Evolutionary conservation across 1,140 invertebrate genomes (phyloP).

Genomic region (Drosophila repleta): DNA sequence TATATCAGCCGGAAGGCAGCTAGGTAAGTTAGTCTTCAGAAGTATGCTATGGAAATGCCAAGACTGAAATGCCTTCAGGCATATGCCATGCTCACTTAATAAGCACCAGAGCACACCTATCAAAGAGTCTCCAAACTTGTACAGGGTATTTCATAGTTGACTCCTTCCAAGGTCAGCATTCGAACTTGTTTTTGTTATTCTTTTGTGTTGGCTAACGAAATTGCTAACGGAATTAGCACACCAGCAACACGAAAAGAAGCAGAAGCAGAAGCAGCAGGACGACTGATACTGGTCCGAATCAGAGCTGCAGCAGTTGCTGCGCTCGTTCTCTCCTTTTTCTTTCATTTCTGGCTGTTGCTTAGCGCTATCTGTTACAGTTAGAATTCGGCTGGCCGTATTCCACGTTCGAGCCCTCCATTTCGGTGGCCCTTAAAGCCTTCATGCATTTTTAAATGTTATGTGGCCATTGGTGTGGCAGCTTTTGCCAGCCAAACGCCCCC

Average conservation of each 20-base stretch:
- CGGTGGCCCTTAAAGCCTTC: conserved; percentile 57
- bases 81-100: no score
- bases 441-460: conserved; percentile 80
- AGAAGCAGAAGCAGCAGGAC: conserved; percentile 3
- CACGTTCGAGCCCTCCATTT: conserved; percentile 11
- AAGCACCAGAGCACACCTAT: no score
- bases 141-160: conserved; percentile 27
- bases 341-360: conserved; percentile 5
- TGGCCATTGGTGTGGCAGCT: conserved; percentile 57
- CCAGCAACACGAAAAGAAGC: conserved; percentile 35
- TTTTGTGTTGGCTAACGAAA: conserved; percentile 55
- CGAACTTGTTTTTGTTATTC: conserved; percentile 34
- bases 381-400: conserved; percentile 44
- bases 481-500: conserved; percentile 8
- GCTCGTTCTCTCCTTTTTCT: background rate
- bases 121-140: no score
- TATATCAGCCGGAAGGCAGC: no score
- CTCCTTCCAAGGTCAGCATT: background rate
- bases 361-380: conserved; percentile 59
- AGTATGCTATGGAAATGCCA: no score
- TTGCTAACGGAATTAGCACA: conserved; percentile 79
- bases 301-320: conserved; percentile 5
- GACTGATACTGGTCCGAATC: conserved; percentile 35
- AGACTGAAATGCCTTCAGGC: no score
- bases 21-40: no score